Evolutionary conservation across 53 echinoderm and acorn worm genomes (phyloP).

Genomic region (Henricia sp.): DNA sequence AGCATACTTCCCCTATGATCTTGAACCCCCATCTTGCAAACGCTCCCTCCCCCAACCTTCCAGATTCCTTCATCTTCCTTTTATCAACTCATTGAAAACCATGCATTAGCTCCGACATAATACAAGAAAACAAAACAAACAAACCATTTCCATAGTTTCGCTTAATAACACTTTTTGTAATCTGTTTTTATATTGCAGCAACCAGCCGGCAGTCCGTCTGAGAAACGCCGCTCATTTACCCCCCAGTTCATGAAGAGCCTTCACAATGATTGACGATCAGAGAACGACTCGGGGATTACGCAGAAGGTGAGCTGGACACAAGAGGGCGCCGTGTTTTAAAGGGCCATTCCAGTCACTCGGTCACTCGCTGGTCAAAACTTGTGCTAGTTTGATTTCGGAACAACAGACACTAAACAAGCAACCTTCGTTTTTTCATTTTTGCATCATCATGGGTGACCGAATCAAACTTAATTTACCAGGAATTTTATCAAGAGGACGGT

Average conservation of each 20-base stretch:
- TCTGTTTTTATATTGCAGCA: neutral
- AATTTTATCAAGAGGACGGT: too few relatives aligned
- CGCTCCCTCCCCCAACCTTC: neutral
- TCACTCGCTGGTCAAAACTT: too few relatives aligned
- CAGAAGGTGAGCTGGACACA: slow-evolving; percentile 39
- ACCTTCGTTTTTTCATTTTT: too few relatives aligned
- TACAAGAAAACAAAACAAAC: too few relatives aligned
- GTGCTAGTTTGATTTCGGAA: too few relatives aligned
- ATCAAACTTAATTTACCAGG: too few relatives aligned
- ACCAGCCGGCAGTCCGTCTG: slow-evolving; percentile 26
- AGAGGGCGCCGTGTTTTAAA: slow-evolving; percentile 47
- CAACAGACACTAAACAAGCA: too few relatives aligned
- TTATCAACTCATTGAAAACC: too few relatives aligned
- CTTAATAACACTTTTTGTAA: neutral
- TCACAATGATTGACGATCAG: slow-evolving; percentile 17
- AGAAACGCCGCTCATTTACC: slow-evolving; percentile 47
- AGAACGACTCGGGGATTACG: too few relatives aligned
- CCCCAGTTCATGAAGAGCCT: slow-evolving; percentile 50
- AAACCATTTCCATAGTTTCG: too few relatives aligned
- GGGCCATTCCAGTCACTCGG: slow-evolving; percentile 37
- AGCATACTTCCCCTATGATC: slow-evolving; percentile 22
- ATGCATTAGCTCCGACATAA: neutral
- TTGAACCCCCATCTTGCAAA: neutral
- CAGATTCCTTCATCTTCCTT: too few relatives aligned
- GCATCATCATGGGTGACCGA: too few relatives aligned